A percentile compares a stretch with the other conserved stretches of the same genome.
Evolutionary conservation across 2,113 vertebrate species (phyloP).

Genomic region (Bostrychus sinensis): DNA sequence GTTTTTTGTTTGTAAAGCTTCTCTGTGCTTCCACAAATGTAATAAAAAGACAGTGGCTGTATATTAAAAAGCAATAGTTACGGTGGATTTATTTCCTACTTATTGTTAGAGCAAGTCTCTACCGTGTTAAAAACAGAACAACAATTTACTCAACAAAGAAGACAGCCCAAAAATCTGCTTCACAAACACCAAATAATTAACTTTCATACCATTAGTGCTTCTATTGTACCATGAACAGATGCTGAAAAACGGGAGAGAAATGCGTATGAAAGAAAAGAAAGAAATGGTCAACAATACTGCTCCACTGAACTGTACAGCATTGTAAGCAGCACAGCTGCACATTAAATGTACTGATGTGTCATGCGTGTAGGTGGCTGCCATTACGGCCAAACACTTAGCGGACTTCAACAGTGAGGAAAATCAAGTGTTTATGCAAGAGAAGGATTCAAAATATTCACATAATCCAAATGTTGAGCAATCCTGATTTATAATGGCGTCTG

Average conservation of each 20-base stretch:
- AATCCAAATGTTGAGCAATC: background rate
- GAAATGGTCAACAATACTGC: conserved; percentile 1
- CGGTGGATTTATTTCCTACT: conserved; percentile 39
- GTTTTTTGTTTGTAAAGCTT: background rate
- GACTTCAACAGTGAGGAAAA: background rate
- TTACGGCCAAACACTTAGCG: background rate
- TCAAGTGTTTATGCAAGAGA: background rate
- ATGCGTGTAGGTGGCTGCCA: background rate
- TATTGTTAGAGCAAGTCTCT: conserved; percentile 27
- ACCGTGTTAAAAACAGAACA: conserved; percentile 27
- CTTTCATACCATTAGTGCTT: background rate
- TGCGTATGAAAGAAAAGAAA: conserved; percentile 6
- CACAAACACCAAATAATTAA: background rate
- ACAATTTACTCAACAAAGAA: background rate
- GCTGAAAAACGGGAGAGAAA: conserved; percentile 9
- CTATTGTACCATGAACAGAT: background rate
- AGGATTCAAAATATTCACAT: background rate
- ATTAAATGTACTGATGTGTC: background rate
- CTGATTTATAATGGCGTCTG: background rate
- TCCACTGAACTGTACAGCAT: background rate
- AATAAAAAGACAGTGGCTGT: conserved; percentile 21
- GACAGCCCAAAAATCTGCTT: background rate
- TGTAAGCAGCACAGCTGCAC: background rate
- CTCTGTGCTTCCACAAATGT: conserved; percentile 1
- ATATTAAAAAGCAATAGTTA: conserved; percentile 46